Base-by-base conservation (phyloP, 2,888 invertebrate genomes). In the Morpho deidamia region DNA sequence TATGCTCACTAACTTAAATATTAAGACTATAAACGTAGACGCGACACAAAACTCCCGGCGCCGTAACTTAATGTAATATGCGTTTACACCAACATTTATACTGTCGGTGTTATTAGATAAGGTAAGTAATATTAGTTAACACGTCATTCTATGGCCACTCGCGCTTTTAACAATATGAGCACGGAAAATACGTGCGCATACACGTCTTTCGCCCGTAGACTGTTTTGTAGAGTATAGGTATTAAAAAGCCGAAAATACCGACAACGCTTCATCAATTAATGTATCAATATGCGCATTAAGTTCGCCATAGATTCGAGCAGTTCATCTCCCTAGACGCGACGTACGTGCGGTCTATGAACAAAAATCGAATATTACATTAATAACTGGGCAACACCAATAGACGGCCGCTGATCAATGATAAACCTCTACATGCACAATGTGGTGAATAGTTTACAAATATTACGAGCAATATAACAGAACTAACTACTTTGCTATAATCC, bases 1-100 rank as follows among this genome's bases (percentile, higher is more conserved):
- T 75, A 85, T 82, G 85, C 76, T 76, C 76, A 83, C 83, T 81
- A 84, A 86, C 81, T 84, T 84, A 86, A 79, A 70, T 82, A 79
- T 53, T 83, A 83, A 78, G 80, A 85, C 84, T 83, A 81, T 23
- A 62, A 48, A 54, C 51, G 60, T 44, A 50, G 37, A 54, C 55
- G 55, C 55, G 55, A 60, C 53, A 39, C 40, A 61, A 60, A 46
- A 53, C 41, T 39, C 38, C 53, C 51, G 42, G 51, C 55, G 53
- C 55, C 50, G 35, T 14, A 56, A 49, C 47, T 54, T 51, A 60
- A 58, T 46, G 44, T 44, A 51, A 58, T 12, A 32, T 43, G 35
- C 47, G 23, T 74, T 70, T 63, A 67, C 70, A 67, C 71, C 38
- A n/a, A 49, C 67, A 71, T 66, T 64, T 64, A 74, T 74, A 76